Base-by-base conservation (phyloP, 2,888 invertebrate genomes). In the Gortyna flavago region DNA sequence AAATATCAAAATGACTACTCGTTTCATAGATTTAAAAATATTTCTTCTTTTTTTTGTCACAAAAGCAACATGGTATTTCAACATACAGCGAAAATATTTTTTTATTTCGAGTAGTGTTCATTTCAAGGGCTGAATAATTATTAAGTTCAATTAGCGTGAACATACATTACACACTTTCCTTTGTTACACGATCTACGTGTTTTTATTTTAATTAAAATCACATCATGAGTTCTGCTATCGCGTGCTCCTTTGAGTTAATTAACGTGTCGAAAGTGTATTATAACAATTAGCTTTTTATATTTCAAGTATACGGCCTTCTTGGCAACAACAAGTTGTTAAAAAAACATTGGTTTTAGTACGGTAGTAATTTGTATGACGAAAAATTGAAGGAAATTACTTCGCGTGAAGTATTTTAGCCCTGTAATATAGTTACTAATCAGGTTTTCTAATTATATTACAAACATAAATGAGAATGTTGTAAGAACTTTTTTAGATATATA, bases 221-320 rank as follows among this genome's bases (percentile, higher is more conserved):
- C 83, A 88, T 86, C 78, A 79, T 48, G 76, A 62, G 68, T 32
- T 69, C 16, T 25, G 68, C 13, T 79, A 77, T 88, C 78, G 85
- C 87, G 81, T 88, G 83, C 61, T 77, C n/a, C 71, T 76, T 72
- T 62, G n/a, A 51, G 73, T 78, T 81, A 75, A 86, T 86, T 83
- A 79, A 69, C 67, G 74, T 74, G 80, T 83, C 48, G 54, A 84
- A 73, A 54, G 48, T 59, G 35, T 83, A 68, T 75, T 72, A 44
- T 67, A 67, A 85, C 71, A 68, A 83, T 75, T 75, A 72, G 44
- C 54, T 65, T 79, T 82, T 64, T 75, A 48, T 75, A 51, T 72
- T 72, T 69, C 7, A 32, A 66, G n/a, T 68, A 70, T 32, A 61
- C 72, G 68, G 29, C 73, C 74, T 86, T 18, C 48, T 70, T 77